Base-by-base conservation (phyloP, 1,140 invertebrate species). In the Adelges cooleyi region DNA sequence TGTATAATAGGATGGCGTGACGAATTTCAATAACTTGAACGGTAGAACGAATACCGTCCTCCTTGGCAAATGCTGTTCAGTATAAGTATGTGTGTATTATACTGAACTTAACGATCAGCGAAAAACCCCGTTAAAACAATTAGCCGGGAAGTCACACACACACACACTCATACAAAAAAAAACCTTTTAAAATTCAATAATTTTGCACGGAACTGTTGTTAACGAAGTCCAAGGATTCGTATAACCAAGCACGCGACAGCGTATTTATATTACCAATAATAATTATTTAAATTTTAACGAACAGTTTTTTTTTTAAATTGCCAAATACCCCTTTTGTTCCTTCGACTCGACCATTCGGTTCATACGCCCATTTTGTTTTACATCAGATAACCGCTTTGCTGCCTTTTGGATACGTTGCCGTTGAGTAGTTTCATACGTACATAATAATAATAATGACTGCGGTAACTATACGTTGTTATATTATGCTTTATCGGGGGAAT, bases 251-350 rank as follows among this genome's bases (percentile, higher is more conserved):
- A 25, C 22, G 40, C 6, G 42, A 20, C 29, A 5, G 29, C 11
- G 11, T 33, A 33, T 33, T 33, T 33, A 33, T 33, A n/a, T 33
- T 33, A 62, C 25, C 46, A 46, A 48, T 22, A 62, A 48, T 62
- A 62, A 62, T 48, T 62, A 62, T 62, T 42, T 29, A 42, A 62
- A 62, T 48, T 62, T 62, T 46, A 62, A 44, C 44, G 56, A 62
- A 62, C 25, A n/a, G 17, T 36, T 62, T 33, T 48, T 20, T 33
- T 48, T 48, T 56, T 62, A 46, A 62, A 48, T 48, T 42, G 27
- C 56, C 40, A 48, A 62, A 62, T 46, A 62, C 27, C 56, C 25
- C 20, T 17, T 22, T 17, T n/a, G 9, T 8, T 29, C 11, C n/a
- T 15, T 18, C 44, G 20, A n/a, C 9, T 17, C 5, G 27, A 42